Conservation (phyloP, 2,113 vertebrate species). For the Plestiodon gilberti region DNA sequence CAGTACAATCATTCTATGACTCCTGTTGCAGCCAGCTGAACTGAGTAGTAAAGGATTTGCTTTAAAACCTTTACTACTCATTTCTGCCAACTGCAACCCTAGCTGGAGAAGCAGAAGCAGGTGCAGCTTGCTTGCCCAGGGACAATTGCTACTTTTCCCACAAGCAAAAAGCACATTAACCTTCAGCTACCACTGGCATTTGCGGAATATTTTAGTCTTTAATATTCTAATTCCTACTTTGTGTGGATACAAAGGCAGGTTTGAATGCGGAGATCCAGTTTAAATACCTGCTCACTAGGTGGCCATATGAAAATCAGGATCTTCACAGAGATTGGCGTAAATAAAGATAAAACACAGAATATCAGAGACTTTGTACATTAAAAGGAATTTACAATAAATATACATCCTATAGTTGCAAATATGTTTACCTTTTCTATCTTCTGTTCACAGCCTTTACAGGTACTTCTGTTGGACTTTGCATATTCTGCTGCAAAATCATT, state of each 20-base stretch:
- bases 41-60: no score
- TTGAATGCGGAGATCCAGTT: neutral
- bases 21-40: no score
- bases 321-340: neutral
- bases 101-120: neutral
- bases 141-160: neutral
- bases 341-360: neutral
- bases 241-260: neutral
- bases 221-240: no score
- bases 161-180: neutral
- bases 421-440: slow-evolving; percentile 94
- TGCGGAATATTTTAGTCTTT: neutral
- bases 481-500: slow-evolving; percentile 94
- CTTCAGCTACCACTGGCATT: neutral
- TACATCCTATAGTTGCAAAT: neutral
- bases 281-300: neutral
- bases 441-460: slow-evolving; percentile 93
- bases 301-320: neutral
- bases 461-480: slow-evolving; percentile 97
- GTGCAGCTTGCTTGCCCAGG: no score
- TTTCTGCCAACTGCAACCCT: neutral
- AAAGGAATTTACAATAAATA: neutral
- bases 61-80: neutral
- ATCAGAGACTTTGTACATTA: neutral
- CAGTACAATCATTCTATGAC: neutral